Conservation (phyloP, 2,113 vertebrate genomes). For the Chamaetylas fuelleborni region DNA sequence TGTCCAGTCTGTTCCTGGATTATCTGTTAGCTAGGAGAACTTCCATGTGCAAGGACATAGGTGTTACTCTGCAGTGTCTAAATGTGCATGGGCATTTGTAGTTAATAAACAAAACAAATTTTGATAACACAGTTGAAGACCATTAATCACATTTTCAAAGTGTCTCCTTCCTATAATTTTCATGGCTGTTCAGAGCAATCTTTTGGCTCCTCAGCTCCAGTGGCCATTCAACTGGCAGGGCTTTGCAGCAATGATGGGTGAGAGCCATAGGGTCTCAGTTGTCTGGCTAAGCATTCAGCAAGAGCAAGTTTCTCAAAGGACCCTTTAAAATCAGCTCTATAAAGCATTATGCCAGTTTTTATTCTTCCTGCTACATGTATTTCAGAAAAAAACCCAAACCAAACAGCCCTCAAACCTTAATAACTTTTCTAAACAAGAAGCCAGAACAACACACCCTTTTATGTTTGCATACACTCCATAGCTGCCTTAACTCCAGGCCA, state of each 20-base stretch:
- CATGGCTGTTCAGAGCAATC: background rate
- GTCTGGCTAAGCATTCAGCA: background rate
- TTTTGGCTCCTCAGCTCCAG: background rate
- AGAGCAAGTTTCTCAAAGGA: background rate
- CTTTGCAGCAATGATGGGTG: background rate
- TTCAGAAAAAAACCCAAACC: background rate
- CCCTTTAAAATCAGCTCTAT: background rate
- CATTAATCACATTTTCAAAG: background rate
- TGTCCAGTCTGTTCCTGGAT: background rate
- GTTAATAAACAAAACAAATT: background rate
- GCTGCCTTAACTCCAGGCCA: constrained; percentile 26
- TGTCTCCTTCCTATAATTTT: background rate
- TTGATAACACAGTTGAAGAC: background rate
- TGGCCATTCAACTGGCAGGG: background rate
- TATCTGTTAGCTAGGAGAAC: background rate
- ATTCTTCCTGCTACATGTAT: background rate
- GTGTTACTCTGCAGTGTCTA: background rate
- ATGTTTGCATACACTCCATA: background rate
- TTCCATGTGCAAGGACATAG: background rate
- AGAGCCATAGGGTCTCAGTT: background rate
- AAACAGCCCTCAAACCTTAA: background rate
- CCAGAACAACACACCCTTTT: background rate
- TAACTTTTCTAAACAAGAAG: background rate
- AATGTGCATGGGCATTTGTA: background rate
- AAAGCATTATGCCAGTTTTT: background rate